Evolutionary conservation across 2,797 vertebrate species (phyloP).

Genomic region (Chaetophractus vellerosus): DNA sequence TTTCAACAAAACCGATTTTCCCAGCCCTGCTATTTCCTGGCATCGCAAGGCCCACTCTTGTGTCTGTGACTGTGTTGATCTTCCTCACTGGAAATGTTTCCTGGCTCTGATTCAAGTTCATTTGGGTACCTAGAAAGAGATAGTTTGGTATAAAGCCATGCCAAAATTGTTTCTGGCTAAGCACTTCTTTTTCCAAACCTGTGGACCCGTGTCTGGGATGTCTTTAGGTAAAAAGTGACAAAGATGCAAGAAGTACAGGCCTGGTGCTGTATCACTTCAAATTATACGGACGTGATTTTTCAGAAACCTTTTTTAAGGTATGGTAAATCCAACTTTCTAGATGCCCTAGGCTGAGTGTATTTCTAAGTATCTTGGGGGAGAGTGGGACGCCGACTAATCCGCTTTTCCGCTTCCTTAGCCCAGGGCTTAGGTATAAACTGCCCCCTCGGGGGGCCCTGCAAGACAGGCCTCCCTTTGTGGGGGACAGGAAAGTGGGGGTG

Average conservation of each 20-base stretch:
- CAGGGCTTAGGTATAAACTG: conserved; percentile 83
- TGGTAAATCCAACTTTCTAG: conserved; percentile 87
- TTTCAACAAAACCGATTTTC: conserved; percentile 51
- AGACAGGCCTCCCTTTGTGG: conserved; percentile 70
- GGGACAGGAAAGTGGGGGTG: neutral
- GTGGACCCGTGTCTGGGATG: conserved; percentile 81
- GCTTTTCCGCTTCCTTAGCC: conserved; percentile 88
- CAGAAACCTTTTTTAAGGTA: conserved; percentile 87
- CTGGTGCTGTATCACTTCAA: conserved; percentile 87
- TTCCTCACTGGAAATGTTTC: conserved; percentile 86
- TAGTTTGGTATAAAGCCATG: conserved; percentile 86
- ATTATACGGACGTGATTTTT: conserved; percentile 85
- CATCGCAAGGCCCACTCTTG: conserved; percentile 63
- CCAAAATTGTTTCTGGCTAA: conserved; percentile 87
- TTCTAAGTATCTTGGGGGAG: conserved; percentile 87
- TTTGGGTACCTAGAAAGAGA: conserved; percentile 86
- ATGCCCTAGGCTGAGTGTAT: conserved; percentile 88
- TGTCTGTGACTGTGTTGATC: conserved; percentile 82
- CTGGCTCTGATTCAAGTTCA: conserved; percentile 88
- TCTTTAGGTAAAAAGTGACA: conserved; percentile 84
- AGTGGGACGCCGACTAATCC: conserved; percentile 87
- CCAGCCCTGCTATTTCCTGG: neutral
- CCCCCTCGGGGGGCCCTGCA: conserved; percentile 75
- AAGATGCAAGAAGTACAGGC: conserved; percentile 87
- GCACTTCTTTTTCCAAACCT: conserved; percentile 84